Evolutionary conservation across 92 coral and sea anemone genomes (phyloP), one percentile per base, ranked within the genome.

Genomic region (Umimayanthus kanabou): DNA sequence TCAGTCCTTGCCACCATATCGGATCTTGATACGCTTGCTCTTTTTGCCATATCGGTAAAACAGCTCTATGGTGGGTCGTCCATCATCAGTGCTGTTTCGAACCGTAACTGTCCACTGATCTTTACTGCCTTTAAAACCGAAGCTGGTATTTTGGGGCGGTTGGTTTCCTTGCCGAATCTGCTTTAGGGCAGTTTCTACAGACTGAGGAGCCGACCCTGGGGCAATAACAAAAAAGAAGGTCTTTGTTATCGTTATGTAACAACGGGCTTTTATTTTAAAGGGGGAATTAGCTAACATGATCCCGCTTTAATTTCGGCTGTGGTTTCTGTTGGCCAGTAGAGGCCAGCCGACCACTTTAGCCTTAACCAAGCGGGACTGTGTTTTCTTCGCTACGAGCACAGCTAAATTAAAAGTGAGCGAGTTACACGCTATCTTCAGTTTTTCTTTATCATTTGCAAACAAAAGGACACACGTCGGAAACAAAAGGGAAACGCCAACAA

Each of bases 21-120:
- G 43, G 22, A 72, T 72, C 40, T 72, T 72, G 40, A 72, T 72
- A 29, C 76, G 39, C 57, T 78, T 78, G 79, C 79, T 42, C 28
- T 42, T 74, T 8, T 74, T 74, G 42, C 43, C 22, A 42, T 74
- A 33, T 10, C 40, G 47, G 25, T 42, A 33, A 40, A 78, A 78
- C 23, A 53, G 82, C 20, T 53, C 58, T 25, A 43, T 10, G 5
- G 65, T 78, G 14, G 55, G 55, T 39, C 55, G 82, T 2, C 82
- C 58, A 43, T 43, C 65, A 2, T 78, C 29, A 9, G 39, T 72
- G 76, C 76, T 71, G 20, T 71, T 26, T 14, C 76, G 39, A 0
- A 71, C 76, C 40, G 39, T 28, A 30, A 71, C 76, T 1, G 33
- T 71, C 76, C 76, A 71, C 15, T 28, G 5, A 0, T 71, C 3